A percentile compares a stretch with the other conserved stretches of the same genome.
Evolutionary conservation across 1,140 invertebrate genomes (phyloP).

Genomic region (Lucilia cuprina): DNA sequence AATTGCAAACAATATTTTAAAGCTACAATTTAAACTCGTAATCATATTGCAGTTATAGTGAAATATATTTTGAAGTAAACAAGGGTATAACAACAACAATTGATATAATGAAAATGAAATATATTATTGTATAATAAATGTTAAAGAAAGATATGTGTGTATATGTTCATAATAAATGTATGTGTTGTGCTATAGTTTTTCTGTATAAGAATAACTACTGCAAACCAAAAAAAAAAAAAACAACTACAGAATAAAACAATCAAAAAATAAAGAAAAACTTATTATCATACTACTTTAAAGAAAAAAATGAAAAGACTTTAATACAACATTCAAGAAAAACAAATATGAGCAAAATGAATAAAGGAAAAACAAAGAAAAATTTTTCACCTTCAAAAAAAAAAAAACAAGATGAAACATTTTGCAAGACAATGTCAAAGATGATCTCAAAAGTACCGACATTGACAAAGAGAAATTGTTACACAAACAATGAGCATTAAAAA

Average conservation of each 20-base stretch:
- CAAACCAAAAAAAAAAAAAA: background rate
- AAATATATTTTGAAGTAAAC: too few relatives aligned
- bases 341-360: background rate
- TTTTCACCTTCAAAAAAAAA: background rate
- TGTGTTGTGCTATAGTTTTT: too few relatives aligned
- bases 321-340: background rate
- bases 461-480: conserved; percentile 30
- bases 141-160: background rate
- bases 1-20: too few relatives aligned
- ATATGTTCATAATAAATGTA: too few relatives aligned
- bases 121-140: background rate
- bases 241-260: background rate
- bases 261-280: background rate
- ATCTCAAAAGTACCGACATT: conserved; percentile 14
- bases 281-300: background rate
- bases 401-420: background rate
- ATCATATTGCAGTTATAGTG: too few relatives aligned
- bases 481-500: conserved; percentile 19
- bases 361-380: background rate
- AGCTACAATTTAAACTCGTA: too few relatives aligned
- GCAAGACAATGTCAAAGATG: conserved; percentile 7
- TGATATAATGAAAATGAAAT: background rate
- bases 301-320: background rate
- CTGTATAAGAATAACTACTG: background rate
- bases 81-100: background rate